Evolutionary conservation across 1,140 invertebrate genomes (phyloP).

Genomic region (Dolichoris vasculosae): DNA sequence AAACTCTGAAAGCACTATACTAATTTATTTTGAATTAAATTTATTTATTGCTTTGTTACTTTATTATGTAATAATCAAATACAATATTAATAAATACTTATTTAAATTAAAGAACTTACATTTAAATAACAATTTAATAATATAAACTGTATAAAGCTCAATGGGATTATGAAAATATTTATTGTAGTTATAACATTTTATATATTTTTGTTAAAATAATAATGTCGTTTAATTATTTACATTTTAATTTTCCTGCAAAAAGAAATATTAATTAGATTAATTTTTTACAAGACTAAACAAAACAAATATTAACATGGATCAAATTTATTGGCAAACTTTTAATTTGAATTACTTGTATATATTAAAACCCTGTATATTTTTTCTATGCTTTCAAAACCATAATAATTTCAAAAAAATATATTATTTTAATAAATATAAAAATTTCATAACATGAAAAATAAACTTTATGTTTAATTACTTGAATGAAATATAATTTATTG

Average conservation of each 20-base stretch:
- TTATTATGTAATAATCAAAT: background rate
- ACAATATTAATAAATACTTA: background rate
- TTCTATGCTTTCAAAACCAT: too few species aligned
- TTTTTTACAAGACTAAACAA: background rate
- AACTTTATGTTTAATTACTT: background rate
- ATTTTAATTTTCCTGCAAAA: background rate
- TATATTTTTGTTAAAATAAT: background rate
- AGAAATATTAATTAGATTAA: background rate
- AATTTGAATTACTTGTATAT: background rate
- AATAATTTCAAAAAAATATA: too few species aligned
- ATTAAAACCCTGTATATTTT: too few species aligned
- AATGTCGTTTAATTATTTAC: background rate
- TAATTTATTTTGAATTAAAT: background rate
- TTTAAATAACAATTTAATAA: background rate
- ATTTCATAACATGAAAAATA: background rate
- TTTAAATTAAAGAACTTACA: background rate
- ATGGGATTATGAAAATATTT: background rate
- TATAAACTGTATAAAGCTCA: background rate
- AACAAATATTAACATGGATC: too few species aligned
- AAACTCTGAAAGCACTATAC: background rate
- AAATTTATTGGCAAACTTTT: background rate
- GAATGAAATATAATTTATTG: background rate
- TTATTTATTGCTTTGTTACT: background rate
- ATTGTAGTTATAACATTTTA: background rate
- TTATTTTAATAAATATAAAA: too few species aligned